Evolutionary conservation across 2,797 vertebrate species (phyloP), one percentile per base, ranked within the genome.

Genomic region (Pyrocephalus nanus): DNA sequence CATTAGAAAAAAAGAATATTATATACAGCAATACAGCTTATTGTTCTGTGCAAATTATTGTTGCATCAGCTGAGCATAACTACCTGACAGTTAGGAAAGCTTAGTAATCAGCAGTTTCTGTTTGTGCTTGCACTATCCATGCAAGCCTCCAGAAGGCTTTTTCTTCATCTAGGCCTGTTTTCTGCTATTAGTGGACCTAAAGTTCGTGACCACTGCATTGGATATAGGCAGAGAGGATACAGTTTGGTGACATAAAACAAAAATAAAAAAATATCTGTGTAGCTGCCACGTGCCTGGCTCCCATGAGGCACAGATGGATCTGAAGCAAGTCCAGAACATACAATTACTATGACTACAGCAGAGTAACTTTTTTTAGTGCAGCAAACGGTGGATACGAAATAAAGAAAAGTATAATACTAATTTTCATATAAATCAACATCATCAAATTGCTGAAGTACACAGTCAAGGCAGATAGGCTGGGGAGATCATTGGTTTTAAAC

Each of bases 1-100:
- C 96, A 90, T 94, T 94, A 93, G 94, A 78, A 97, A 88, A 88
- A 88, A 95, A 91, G 88, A 96, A 97, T 95, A 96, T 95, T 83
- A 94, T 94, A 93, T 95, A 89, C 82, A 88, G 86, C 94, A 86
- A 71, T 43, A 42, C 88, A 80, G 80, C 54, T 88, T 89, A 79
- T 77, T 92, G 61, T 91, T 96, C 62, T 32, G 26, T 54, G 50
- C 79, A 80, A 96, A 94, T 90, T 70, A 93, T 91, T 95, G 48
- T 74, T 75, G 71, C 69, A 53, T 88, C 87, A 74, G 53, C 60
- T 77, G 71, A 92, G 80, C n/a, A 8, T 55, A 80, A 90, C 76
- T 45, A 86, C 90, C 88, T 96, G 96, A 64, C 80, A 22, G 69
- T 47, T 61, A 19, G 58, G 84, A 92, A 92, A 94, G 74, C 86